Conservation (phyloP, 2,797 vertebrate species). For the Sternarchorhynchus goeldii region DNA sequence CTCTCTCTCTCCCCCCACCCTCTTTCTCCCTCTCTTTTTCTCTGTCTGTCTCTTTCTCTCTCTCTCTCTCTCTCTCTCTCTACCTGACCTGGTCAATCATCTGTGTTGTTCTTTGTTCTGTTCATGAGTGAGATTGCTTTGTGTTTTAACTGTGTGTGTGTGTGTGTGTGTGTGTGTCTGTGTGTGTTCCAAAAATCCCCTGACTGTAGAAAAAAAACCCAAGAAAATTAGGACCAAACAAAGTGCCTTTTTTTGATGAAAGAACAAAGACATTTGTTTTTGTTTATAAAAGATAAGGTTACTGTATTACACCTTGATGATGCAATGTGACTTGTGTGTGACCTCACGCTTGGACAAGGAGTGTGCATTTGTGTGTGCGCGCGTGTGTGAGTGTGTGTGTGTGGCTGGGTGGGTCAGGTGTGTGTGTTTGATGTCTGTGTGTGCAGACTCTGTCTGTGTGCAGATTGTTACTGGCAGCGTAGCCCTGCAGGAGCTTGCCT, state of each 20-base stretch:
- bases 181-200: neutral
- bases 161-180: conserved; percentile 23
- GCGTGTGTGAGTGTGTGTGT: conserved; percentile 6
- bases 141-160: neutral
- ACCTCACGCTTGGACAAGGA: neutral
- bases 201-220: no score
- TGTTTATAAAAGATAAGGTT: neutral
- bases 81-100: conserved; percentile 52
- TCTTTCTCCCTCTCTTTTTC: conserved; percentile 51
- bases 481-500: conserved; percentile 60
- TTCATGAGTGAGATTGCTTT: conserved; percentile 6
- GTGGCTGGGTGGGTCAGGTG: neutral
- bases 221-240: no score
- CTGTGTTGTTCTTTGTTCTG: conserved; percentile 44
- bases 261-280: no score
- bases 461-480: conserved; percentile 57
- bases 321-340: conserved; percentile 14
- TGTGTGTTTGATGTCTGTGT: conserved; percentile 39
- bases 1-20: conserved; percentile 16
- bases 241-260: no score
- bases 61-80: conserved; percentile 42
- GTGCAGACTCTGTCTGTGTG: conserved; percentile 51
- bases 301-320: neutral
- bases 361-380: conserved; percentile 21
- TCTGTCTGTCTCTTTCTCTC: conserved; percentile 14